These are phyloP conservation scores for Holothuria scabra DNA, from an alignment of 53 echinoderm and acorn worm genomes.

Conservation along the genomic window DNA sequence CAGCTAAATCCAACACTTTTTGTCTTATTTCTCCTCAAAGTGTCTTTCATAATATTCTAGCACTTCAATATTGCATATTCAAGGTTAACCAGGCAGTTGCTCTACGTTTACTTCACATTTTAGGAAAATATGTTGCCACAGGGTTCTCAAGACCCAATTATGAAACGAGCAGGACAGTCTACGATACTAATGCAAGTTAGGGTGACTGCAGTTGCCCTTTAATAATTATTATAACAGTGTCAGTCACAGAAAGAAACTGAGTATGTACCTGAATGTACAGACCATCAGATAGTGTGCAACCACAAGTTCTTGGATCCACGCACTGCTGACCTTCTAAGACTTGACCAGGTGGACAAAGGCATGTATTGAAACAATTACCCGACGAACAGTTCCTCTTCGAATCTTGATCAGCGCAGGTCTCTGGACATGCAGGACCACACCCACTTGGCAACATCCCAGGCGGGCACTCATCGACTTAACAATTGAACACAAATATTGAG, in stretches of 20 bases:
- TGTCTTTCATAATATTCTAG: too few relatives aligned
- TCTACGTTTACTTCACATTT: too few relatives aligned
- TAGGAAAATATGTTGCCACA: too few relatives aligned
- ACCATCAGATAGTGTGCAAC: constrained; percentile 19
- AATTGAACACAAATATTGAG: background rate
- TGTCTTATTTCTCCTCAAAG: too few relatives aligned
- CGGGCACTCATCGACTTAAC: constrained; percentile 36
- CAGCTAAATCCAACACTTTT: too few relatives aligned
- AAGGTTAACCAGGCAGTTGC: too few relatives aligned
- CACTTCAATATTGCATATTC: too few relatives aligned
- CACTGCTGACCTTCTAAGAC: constrained; percentile 39
- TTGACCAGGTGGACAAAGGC: constrained; percentile 38
- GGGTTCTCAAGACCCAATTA: too few relatives aligned
- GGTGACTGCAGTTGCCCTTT: background rate
- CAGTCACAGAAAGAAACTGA: background rate
- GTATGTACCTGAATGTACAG: background rate
- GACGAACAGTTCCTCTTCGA: background rate
- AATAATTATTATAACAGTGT: background rate
- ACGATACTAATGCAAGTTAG: background rate
- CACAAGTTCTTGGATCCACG: constrained; percentile 8
- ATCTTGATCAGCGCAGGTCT: constrained; percentile 30
- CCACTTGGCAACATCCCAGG: background rate
- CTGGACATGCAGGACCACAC: constrained; percentile 50
- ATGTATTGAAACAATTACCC: constrained; percentile 24
- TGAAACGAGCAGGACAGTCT: background rate